Conservation (phyloP, 2,113 vertebrate genomes). For the Calyptomena viridis region DNA sequence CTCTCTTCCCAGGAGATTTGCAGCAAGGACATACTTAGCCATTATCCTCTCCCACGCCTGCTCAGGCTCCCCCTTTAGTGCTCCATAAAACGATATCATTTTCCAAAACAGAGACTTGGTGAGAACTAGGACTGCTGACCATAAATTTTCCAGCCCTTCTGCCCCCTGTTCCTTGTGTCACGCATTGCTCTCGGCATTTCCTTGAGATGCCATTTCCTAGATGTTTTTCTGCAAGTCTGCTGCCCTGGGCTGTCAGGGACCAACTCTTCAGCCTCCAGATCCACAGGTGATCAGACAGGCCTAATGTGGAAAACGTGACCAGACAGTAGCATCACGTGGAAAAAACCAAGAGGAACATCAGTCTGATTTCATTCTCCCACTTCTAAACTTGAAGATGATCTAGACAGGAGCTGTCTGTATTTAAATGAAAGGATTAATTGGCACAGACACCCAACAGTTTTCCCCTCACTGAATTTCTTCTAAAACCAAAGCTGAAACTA, state of each 20-base stretch:
- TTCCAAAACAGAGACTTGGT: constrained; percentile 17
- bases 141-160: not conserved
- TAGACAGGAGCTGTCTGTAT: not conserved
- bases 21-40: not conserved
- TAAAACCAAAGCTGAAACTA: not conserved
- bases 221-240: not conserved
- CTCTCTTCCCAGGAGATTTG: not conserved
- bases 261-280: not conserved
- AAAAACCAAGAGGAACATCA: not conserved
- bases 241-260: not conserved
- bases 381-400: not conserved
- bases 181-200: not conserved
- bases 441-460: not conserved
- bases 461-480: not conserved
- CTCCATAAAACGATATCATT: not conserved
- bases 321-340: fast-evolving
- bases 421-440: not conserved
- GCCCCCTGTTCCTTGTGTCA: not conserved
- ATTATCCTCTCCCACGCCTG: not conserved
- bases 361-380: not conserved
- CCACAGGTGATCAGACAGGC: not conserved
- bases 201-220: not conserved
- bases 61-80: not conserved
- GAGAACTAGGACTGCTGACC: not conserved
- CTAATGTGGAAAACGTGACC: fast-evolving